Evolutionary conservation across 2,888 invertebrate genomes (phyloP), one percentile per base, ranked within the genome.

Genomic region (Drosophila prolongata): DNA sequence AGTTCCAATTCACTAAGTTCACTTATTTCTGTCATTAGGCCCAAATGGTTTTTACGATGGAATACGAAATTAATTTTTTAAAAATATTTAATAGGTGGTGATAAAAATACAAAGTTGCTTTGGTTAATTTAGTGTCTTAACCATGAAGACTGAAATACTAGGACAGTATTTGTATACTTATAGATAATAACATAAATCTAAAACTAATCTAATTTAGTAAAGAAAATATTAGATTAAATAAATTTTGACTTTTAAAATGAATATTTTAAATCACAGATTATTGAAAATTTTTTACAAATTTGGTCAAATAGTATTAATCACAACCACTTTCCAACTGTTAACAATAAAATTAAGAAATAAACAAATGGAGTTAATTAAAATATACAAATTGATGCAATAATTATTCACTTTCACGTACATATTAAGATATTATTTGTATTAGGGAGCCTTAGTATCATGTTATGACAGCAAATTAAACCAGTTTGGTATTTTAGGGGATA

Each of bases 1-100:
- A 30, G 24, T 47, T 16, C 40, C 19, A 3, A 49, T 49, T 35
- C 49, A 49, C 49, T 49, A 53, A 34, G 40, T 35, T 47, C 47
- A 47, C 30, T 11, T 46, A 54, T 38, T 37, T 46, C 37, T 30
- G 52, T 57, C 49, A 3, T n/a, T 6, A 24, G 34, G 11, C n/a
- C 19, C 11, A 24, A 56, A 16, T 38, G 8, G 11, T 3, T 35
- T 16, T 49, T 10, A 16, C 4, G 4, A 34, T 3, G 8, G 30
- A n/a, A 38, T 38, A 13, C 1, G 38, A n/a, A n/a, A 38, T 30
- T 30, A n/a, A 6, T 4, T 37, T 3, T 37, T 6, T 3, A 30
- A 30, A 30, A 27, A 6, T 27, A 30, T 30, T 8, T 8, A 30
- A 30, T 8, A 30, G 30, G 30, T 8, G 1, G 6, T 30, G 30